phyloP scores from a whole-genome alignment of 2,797 vertebrate genomes.

The Prunella strophiata region DNA sequence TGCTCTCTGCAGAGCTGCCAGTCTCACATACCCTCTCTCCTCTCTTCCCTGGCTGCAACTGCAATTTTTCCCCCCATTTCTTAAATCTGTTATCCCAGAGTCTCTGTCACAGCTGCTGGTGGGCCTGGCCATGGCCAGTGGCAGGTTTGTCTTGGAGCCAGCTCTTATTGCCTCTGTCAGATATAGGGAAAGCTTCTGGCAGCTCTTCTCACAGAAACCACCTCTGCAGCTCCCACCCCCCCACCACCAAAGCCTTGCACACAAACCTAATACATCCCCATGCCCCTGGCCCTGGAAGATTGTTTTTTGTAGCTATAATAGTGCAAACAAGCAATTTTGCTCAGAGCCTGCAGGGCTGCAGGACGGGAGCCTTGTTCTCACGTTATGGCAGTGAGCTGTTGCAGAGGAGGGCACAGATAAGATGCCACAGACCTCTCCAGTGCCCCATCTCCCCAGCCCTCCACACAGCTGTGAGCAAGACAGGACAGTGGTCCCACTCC shows the following conservation, averaged over 20 bases:
- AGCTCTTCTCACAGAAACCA: background rate
- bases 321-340: background rate
- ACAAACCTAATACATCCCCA: background rate
- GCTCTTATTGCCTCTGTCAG: rapidly evolving
- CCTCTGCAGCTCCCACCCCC: background rate
- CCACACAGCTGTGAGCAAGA: background rate
- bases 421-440: background rate
- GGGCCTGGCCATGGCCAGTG: background rate
- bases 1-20: background rate
- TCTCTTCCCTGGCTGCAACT: background rate
- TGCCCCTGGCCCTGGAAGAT: too few species aligned
- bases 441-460: background rate
- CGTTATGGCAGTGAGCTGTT: background rate
- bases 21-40: background rate
- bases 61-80: background rate
- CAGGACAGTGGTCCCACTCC: background rate
- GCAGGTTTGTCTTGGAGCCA: background rate
- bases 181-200: background rate
- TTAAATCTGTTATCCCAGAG: background rate
- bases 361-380: background rate
- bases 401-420: background rate
- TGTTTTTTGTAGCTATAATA: background rate
- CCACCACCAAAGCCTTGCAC: background rate
- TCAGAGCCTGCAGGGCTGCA: background rate
- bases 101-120: background rate